Conservation (phyloP, 2,888 invertebrate genomes). For the Mythimna pallens region DNA sequence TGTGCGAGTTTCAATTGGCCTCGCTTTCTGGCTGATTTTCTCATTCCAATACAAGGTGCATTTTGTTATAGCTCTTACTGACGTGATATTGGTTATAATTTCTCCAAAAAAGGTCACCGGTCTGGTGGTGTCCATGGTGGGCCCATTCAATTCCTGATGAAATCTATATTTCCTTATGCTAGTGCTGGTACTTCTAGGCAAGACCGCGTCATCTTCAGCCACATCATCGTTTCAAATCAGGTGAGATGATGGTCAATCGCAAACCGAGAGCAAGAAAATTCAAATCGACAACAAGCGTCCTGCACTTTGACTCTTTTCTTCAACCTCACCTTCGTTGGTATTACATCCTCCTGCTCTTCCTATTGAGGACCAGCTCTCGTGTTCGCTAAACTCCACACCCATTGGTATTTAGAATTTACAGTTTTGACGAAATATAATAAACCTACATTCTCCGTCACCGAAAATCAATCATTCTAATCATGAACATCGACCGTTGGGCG, state of each 20-base stretch:
- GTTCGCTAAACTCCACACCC: not conserved
- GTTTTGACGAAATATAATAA: slow-evolving; percentile 34
- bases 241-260: not conserved
- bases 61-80: no score
- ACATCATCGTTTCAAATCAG: not conserved
- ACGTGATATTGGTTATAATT: no score
- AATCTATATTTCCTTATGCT: no score
- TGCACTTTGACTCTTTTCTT: not conserved
- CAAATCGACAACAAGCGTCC: not conserved
- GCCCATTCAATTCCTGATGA: no score
- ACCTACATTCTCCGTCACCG: slow-evolving; percentile 21
- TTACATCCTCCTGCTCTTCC: not conserved
- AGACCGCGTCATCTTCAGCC: no score
- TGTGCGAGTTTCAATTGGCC: no score
- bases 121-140: no score
- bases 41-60: no score
- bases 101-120: no score
- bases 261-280: not conserved
- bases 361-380: not conserved
- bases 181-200: no score
- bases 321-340: not conserved
- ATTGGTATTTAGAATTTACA: not conserved
- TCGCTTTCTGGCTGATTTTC: no score
- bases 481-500: slow-evolving; percentile 71
- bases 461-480: slow-evolving; percentile 63